phyloP scores from a whole-genome alignment of 2,888 invertebrate genomes.

The Archips xylosteana region DNA sequence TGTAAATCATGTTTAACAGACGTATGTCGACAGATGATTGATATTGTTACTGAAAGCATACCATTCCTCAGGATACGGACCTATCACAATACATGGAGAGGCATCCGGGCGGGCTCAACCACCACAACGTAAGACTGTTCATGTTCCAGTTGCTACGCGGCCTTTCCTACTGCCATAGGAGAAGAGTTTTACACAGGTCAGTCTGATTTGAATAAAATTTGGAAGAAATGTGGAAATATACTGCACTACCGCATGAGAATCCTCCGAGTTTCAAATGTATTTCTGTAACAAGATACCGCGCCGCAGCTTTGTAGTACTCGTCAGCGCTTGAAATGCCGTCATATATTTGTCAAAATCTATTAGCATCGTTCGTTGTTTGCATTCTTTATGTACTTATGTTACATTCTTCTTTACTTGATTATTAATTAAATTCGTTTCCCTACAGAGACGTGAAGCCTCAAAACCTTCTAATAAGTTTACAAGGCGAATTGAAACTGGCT shows the following conservation, averaged over 20 bases:
- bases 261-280: no score
- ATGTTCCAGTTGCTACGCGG: conserved; percentile 99
- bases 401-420: neutral
- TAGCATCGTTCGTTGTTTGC: no score
- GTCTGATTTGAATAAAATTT: neutral
- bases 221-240: neutral
- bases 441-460: conserved; percentile 97
- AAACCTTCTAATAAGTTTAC: conserved; percentile 98
- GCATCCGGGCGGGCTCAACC: conserved; percentile 97
- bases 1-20: neutral
- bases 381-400: no score
- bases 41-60: neutral
- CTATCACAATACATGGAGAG: conserved; percentile 99
- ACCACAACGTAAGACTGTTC: conserved; percentile 97
- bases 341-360: no score
- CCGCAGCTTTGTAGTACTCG: no score
- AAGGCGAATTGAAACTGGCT: conserved; percentile 98
- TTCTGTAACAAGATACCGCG: no score
- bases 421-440: conserved; percentile 16
- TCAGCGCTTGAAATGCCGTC: no score
- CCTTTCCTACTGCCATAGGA: conserved; percentile 97
- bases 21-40: neutral
- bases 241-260: no score
- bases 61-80: conserved; percentile 93
- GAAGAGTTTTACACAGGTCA: conserved; percentile 95